Base-by-base conservation (phyloP, 1,140 invertebrate species). In the Tenebrio molitor region DNA sequence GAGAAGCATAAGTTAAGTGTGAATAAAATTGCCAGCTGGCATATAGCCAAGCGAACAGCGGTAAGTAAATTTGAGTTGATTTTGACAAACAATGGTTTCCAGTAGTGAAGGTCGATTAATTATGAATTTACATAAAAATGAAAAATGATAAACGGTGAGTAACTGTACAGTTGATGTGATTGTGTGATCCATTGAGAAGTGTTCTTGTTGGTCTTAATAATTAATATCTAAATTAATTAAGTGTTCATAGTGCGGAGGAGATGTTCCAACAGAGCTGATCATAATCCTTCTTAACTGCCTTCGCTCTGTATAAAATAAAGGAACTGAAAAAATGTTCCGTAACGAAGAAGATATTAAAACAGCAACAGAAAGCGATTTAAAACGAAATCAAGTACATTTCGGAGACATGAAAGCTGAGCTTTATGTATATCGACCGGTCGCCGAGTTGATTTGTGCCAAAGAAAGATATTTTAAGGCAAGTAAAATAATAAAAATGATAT, bases 241-340 rank as follows among this genome's bases (percentile, higher is more conserved):
- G 64, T 44, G 64, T 66, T 66, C 42, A 66, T 29, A n/a, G n/a
- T 66, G 36, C 19, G 64, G 21, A 64, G 42, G 21, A 16, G 39
- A 44, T 66, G 15, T 34, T 41, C 19, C 16, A 66, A 66, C 12
- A 41, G 36, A 66, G 36, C 64, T 44, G 64, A 66, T 58, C 50
- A 58, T 66, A 66, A 66, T 66, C 64, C 64, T 66, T 42, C 64
- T 66, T 66, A 66, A 66, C 64, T 41, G 36, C 36, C 44, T 66
- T 66, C 36, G 12, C 44, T 42, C 34, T 44, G 25, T 66, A 41
- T 58, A 58, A 58, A 34, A 58, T 58, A 58, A 58, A 58, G 12
- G 50, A 12, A 29, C 50, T 33, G 23, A 58, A 58, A 53, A 58
- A 58, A 58, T 58, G 23, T 25, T 58, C n/a, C 5, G 19, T 12